Conservation (phyloP, 2,113 vertebrate species). For the Rhinoderma darwinii region DNA sequence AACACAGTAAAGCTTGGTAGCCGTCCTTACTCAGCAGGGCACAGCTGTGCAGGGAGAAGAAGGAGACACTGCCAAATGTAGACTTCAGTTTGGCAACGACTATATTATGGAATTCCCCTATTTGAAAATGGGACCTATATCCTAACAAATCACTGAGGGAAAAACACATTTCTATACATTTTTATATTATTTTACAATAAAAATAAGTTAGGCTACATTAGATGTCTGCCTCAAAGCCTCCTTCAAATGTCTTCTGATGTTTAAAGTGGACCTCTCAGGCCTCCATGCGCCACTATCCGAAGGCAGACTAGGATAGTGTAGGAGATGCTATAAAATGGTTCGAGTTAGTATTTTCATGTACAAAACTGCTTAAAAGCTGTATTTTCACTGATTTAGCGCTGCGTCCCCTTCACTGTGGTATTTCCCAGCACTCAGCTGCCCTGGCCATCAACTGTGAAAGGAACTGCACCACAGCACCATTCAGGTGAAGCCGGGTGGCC, state of each 20-base stretch:
- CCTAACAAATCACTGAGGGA: not conserved
- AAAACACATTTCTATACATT: not conserved
- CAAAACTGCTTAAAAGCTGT: too few relatives aligned
- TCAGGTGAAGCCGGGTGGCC: too few relatives aligned
- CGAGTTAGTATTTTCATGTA: too few relatives aligned
- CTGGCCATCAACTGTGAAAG: too few relatives aligned
- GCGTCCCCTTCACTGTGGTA: too few relatives aligned
- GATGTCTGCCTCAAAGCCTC: too few relatives aligned
- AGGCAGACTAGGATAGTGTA: too few relatives aligned
- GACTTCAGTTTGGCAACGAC: constrained; percentile 65
- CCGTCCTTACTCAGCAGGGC: constrained; percentile 67
- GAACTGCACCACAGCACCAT: too few relatives aligned
- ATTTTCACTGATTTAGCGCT: too few relatives aligned
- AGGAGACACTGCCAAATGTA: constrained; percentile 64
- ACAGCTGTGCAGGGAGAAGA: constrained; percentile 73
- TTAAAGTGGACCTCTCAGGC: not conserved
- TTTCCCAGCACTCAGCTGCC: too few relatives aligned
- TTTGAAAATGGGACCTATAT: constrained; percentile 2
- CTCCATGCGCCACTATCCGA: too few relatives aligned
- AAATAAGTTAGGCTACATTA: not conserved
- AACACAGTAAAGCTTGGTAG: constrained; percentile 70
- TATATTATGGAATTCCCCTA: constrained; percentile 77
- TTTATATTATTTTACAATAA: not conserved
- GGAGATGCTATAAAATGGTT: too few relatives aligned
- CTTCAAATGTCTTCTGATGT: not conserved